phyloP scores from a whole-genome alignment of 2,113 vertebrate genomes.

The Enhydra lutris region DNA sequence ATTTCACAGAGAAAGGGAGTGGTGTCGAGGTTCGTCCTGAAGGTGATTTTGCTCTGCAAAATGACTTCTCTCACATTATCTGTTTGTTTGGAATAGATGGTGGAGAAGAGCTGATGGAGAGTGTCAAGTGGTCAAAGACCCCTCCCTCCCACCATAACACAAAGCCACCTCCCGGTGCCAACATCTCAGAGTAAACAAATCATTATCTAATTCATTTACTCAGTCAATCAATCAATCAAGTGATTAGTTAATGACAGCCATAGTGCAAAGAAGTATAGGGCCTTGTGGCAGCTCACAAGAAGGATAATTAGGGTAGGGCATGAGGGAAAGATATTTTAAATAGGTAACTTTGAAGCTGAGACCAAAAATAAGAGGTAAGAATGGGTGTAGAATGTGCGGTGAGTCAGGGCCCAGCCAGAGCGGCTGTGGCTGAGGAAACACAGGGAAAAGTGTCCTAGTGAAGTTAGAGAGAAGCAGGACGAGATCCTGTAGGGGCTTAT shows the following conservation, averaged over 20 bases:
- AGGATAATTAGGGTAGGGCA: not conserved
- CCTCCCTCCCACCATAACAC: not conserved
- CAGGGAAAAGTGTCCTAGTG: rapidly evolving
- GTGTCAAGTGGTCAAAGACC: not conserved
- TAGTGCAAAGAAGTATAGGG: not conserved
- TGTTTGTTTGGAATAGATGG: not conserved
- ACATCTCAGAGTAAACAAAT: not conserved
- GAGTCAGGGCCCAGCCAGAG: not conserved
- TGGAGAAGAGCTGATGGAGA: not conserved
- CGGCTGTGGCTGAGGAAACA: not conserved
- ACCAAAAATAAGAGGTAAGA: not conserved
- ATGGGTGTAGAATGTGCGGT: not conserved
- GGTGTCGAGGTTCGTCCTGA: not conserved
- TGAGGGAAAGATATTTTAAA: constrained; percentile 20
- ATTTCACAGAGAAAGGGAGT: not conserved
- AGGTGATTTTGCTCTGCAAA: not conserved
- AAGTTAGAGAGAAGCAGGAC: not conserved
- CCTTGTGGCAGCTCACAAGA: not conserved
- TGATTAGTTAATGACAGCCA: not conserved
- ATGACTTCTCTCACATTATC: not conserved
- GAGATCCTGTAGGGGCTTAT: too few species aligned
- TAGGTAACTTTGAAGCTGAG: not conserved
- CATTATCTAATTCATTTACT: not conserved
- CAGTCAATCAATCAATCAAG: not conserved
- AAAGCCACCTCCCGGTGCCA: not conserved